Evolutionary conservation across 1,140 invertebrate genomes (phyloP).

Genomic region (Cydia amplana): DNA sequence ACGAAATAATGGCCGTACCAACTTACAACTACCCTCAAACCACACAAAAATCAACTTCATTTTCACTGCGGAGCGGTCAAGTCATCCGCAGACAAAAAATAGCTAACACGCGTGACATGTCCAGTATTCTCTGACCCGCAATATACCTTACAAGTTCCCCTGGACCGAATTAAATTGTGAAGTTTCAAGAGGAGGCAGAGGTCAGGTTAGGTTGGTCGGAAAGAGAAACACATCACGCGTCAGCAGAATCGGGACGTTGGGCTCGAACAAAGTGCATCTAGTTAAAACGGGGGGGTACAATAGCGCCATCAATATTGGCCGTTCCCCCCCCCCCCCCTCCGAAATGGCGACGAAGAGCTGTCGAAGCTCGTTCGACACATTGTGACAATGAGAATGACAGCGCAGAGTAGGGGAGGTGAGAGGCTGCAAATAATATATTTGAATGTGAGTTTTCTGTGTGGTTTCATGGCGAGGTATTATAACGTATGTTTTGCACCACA

Average conservation of each 20-base stretch:
- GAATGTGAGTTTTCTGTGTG: neutral
- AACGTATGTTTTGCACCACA: too few species aligned
- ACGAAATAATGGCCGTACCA: constrained; percentile 60
- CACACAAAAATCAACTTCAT: constrained; percentile 45
- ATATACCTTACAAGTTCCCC: constrained; percentile 29
- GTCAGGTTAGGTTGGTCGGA: constrained; percentile 48
- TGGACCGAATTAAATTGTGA: neutral
- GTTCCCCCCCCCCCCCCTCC: constrained; percentile 18
- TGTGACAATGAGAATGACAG: constrained; percentile 23
- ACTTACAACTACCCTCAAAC: neutral
- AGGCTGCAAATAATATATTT: neutral
- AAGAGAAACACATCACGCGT: constrained; percentile 61
- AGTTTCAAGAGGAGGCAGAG: constrained; percentile 36
- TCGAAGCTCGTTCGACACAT: constrained; percentile 28
- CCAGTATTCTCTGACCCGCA: constrained; percentile 49
- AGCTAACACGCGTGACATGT: constrained; percentile 37
- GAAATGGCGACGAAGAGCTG: constrained; percentile 30
- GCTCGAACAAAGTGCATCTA: constrained; percentile 67
- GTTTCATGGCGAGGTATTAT: neutral
- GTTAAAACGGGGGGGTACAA: constrained; percentile 57
- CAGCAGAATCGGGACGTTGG: constrained; percentile 58
- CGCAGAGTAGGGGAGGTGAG: neutral
- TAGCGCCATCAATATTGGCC: constrained; percentile 66
- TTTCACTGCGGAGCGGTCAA: constrained; percentile 27
- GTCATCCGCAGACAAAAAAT: constrained; percentile 38